These are phyloP conservation scores for Scartelaos histophorus DNA, from an alignment of 2,113 vertebrate genomes.

Conservation along the genomic window DNA sequence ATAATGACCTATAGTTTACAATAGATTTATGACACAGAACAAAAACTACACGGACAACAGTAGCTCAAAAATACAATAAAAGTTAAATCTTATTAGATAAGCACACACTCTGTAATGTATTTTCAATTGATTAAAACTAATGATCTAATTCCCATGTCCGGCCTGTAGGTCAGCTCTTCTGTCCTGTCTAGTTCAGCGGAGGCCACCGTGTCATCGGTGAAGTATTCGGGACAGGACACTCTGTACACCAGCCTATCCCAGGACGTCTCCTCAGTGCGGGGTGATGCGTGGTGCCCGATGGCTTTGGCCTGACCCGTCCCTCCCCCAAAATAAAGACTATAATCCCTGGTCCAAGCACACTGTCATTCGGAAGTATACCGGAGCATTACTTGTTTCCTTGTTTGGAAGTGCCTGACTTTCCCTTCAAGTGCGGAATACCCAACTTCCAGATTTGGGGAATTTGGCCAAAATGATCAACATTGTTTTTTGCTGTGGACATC, in stretches of 20 bases:
- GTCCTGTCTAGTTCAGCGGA: constrained; percentile 85
- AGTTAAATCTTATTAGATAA: too few relatives aligned
- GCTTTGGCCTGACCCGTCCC: constrained; percentile 84
- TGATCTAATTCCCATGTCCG: background rate
- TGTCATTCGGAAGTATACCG: constrained; percentile 52
- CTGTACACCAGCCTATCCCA: constrained; percentile 89
- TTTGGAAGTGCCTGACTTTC: constrained; percentile 38
- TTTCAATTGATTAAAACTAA: too few relatives aligned
- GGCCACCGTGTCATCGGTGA: constrained; percentile 82
- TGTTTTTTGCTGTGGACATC: constrained; percentile 60
- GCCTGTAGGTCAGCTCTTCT: constrained; percentile 82
- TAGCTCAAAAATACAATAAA: too few relatives aligned
- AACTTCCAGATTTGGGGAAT: constrained; percentile 49
- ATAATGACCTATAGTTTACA: too few relatives aligned
- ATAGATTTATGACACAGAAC: too few relatives aligned
- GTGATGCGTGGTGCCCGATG: constrained; percentile 93
- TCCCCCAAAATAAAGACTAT: constrained; percentile 48
- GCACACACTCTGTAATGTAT: too few relatives aligned
- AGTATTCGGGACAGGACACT: constrained; percentile 90
- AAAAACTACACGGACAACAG: too few relatives aligned
- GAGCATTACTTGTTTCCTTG: constrained; percentile 45
- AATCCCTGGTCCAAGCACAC: constrained; percentile 20
- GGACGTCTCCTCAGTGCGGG: constrained; percentile 89
- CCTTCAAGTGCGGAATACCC: constrained; percentile 63
- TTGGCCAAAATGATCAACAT: constrained; percentile 50